Conservation (phyloP, 2,113 vertebrate species). For the Notarius lentiginosus region DNA sequence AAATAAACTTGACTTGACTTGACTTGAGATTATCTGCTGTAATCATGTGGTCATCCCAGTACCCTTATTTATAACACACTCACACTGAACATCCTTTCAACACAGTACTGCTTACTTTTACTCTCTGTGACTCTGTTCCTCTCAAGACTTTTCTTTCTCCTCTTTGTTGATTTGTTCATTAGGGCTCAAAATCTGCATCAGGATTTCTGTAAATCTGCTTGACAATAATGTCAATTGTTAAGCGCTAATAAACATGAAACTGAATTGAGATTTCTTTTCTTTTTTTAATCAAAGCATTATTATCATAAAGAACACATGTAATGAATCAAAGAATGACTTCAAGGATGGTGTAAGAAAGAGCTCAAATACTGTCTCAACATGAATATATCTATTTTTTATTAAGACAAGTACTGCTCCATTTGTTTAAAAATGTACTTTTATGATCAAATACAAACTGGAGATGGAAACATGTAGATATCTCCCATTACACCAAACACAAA, state of each 20-base stretch:
- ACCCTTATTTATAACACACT: too few species aligned
- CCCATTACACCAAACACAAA: conserved; percentile 71
- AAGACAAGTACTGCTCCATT: conserved; percentile 80
- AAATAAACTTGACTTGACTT: too few species aligned
- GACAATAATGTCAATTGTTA: not conserved
- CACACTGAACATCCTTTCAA: too few species aligned
- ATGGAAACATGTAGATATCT: conserved; percentile 74
- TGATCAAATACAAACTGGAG: conserved; percentile 81
- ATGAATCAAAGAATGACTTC: not conserved
- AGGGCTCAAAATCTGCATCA: not conserved
- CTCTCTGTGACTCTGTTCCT: too few species aligned
- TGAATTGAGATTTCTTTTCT: not conserved
- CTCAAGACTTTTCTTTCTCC: not conserved
- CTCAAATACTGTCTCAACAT: conserved; percentile 68
- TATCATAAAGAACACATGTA: not conserved
- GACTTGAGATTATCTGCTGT: too few species aligned
- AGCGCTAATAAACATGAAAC: not conserved
- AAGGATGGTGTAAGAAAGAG: conserved; percentile 31
- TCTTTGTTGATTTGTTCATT: not conserved
- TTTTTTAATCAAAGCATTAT: not conserved
- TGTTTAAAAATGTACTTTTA: conserved; percentile 79
- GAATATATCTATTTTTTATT: conserved; percentile 78
- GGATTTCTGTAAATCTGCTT: not conserved
- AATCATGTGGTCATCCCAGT: too few species aligned
- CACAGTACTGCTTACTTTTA: too few species aligned